These are phyloP conservation scores for Eriocheir sinensis DNA, from an alignment of 1,140 invertebrate genomes.

Conservation along the genomic window DNA sequence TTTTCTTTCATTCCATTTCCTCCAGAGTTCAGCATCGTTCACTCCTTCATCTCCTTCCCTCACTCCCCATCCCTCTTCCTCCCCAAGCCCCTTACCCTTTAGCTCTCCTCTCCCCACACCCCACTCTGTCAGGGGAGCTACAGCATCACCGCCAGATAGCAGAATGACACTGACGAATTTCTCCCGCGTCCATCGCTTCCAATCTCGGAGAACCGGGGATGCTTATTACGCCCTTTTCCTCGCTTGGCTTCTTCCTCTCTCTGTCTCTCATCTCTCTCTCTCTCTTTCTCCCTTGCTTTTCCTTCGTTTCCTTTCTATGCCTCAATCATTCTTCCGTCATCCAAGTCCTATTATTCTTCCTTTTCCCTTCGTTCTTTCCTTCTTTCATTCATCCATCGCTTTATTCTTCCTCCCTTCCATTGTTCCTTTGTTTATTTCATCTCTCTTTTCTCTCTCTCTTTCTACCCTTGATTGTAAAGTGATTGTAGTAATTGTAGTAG, in stretches of 20 bases:
- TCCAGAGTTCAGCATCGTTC: background rate
- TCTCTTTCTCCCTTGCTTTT: no score
- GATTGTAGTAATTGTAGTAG: background rate
- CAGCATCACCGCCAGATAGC: background rate
- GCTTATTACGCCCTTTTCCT: background rate
- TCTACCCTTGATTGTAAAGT: background rate
- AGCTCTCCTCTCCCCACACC: background rate
- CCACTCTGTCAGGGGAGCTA: background rate
- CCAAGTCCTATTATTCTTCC: background rate
- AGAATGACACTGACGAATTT: background rate
- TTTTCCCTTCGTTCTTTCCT: background rate
- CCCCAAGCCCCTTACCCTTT: no score
- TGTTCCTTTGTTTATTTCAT: background rate
- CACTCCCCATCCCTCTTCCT: background rate
- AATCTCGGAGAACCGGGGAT: background rate
- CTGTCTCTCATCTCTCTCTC: no score
- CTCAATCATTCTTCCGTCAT: no score
- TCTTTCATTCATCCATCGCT: background rate
- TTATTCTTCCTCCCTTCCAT: background rate
- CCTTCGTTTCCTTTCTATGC: no score
- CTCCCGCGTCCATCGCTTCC: background rate
- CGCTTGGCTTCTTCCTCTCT: no score
- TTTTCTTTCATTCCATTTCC: background rate
- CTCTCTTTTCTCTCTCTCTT: conserved; percentile 34
- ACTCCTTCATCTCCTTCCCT: background rate